Evolutionary conservation across 2,888 invertebrate species (phyloP).

Genomic region (Eilema caniola): DNA sequence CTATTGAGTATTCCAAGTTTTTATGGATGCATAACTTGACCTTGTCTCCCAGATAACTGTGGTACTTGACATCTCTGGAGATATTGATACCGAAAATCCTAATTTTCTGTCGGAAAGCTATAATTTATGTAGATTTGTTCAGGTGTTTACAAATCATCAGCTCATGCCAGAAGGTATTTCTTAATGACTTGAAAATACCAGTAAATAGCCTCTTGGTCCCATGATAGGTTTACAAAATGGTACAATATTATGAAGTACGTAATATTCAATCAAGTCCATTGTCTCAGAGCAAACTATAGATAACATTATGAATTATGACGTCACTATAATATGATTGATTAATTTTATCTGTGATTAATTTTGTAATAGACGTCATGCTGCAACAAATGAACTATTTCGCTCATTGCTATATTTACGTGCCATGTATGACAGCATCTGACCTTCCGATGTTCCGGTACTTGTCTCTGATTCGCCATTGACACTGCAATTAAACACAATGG

Average conservation of each 20-base stretch:
- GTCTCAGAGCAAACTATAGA: conserved; percentile 18
- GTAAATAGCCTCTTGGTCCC: too few relatives aligned
- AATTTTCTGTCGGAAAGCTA: neutral
- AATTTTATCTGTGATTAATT: conserved; percentile 41
- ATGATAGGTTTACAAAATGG: neutral
- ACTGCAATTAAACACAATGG: conserved; percentile 19
- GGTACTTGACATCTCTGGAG: neutral
- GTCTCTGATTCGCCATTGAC: conserved; percentile 49
- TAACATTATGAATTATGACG: conserved; percentile 10
- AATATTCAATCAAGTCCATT: conserved; percentile 19
- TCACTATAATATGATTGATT: conserved; percentile 30
- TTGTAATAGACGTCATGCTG: conserved; percentile 16
- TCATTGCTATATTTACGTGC: conserved; percentile 19
- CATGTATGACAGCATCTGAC: conserved; percentile 41
- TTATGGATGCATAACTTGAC: neutral
- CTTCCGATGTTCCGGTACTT: conserved; percentile 47
- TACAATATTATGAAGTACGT: conserved; percentile 13
- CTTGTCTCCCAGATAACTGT: neutral
- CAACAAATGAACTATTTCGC: conserved; percentile 35
- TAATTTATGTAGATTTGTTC: too few relatives aligned
- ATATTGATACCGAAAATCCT: neutral
- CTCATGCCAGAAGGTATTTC: too few relatives aligned
- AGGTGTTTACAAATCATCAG: too few relatives aligned
- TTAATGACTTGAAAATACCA: neutral
- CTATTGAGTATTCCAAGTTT: too few relatives aligned